Conservation (phyloP, 2,113 vertebrate species). For the Nothoprocta perdicaria region DNA sequence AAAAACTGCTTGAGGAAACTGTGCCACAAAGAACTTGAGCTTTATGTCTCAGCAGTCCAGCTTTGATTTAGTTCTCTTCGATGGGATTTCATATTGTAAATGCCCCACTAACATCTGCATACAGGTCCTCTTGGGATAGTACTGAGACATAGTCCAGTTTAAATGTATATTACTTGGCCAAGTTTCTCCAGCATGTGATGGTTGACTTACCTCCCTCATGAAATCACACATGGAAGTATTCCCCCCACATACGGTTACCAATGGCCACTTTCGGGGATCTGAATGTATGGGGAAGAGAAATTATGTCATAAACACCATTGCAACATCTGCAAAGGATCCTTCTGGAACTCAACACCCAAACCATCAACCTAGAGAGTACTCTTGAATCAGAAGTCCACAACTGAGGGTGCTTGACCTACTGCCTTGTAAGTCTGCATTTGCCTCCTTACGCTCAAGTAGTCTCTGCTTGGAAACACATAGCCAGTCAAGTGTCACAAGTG, state of each 20-base stretch:
- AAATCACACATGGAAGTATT: constrained; percentile 69
- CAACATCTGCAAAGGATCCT: constrained; percentile 68
- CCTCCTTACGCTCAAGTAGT: constrained; percentile 7
- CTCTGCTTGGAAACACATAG: background rate
- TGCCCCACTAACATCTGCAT: constrained; percentile 79
- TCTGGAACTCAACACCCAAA: constrained; percentile 15
- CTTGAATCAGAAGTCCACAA: constrained; percentile 28
- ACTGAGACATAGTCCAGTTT: constrained; percentile 59
- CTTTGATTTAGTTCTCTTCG: constrained; percentile 75
- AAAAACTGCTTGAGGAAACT: constrained; percentile 76
- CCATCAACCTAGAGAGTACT: constrained; percentile 25
- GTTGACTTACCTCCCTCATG: constrained; percentile 79
- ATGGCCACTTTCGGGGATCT: constrained; percentile 74
- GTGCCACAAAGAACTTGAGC: constrained; percentile 75
- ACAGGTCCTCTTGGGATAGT: constrained; percentile 69
- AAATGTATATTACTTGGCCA: constrained; percentile 76
- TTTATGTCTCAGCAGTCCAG: constrained; percentile 69
- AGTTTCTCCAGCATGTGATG: constrained; percentile 72
- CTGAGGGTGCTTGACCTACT: constrained; percentile 35
- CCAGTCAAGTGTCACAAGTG: constrained; percentile 50
- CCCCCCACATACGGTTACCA: constrained; percentile 45
- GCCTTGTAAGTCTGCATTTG: background rate
- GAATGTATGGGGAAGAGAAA: constrained; percentile 63
- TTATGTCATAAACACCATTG: constrained; percentile 71
- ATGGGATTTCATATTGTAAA: constrained; percentile 71